phyloP scores from a whole-genome alignment of 2,797 vertebrate species.

The Falco rusticolus region DNA sequence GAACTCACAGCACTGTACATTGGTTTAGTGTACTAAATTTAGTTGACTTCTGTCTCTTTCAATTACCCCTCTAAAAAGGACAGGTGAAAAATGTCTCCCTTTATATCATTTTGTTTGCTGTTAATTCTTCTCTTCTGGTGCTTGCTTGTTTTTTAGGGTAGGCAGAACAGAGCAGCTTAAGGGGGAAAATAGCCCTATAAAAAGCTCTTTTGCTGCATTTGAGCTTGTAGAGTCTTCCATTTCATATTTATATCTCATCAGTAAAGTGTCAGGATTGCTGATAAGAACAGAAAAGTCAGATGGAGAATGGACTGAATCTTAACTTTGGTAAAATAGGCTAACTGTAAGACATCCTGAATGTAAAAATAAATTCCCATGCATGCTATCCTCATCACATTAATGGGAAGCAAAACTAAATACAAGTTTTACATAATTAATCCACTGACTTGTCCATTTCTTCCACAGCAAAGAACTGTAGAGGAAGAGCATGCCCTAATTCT shows the following conservation, averaged over 20 bases:
- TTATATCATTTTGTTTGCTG: slow-evolving; percentile 35
- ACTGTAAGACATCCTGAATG: not conserved
- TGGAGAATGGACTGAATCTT: not conserved
- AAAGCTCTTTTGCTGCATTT: not conserved
- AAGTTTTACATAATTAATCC: slow-evolving; percentile 10
- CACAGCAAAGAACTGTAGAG: not conserved
- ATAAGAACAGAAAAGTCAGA: not conserved
- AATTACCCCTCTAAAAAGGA: slow-evolving; percentile 51
- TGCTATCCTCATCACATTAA: not conserved
- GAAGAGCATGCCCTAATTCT: slow-evolving; percentile 17
- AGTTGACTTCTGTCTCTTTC: slow-evolving; percentile 62
- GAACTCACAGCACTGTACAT: slow-evolving; percentile 26
- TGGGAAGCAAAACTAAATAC: not conserved
- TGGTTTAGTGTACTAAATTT: slow-evolving; percentile 66
- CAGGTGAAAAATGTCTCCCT: slow-evolving; percentile 46
- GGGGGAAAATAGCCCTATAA: fast-evolving
- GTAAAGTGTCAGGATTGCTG: not conserved
- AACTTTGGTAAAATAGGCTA: not conserved
- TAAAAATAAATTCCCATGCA: not conserved
- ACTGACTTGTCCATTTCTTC: not conserved
- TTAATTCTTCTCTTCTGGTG: slow-evolving; percentile 13
- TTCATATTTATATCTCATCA: slow-evolving; percentile 5
- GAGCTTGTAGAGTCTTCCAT: not conserved
- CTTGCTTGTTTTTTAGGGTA: slow-evolving; percentile 1
- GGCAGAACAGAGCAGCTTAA: not conserved